Base-by-base conservation (phyloP, 2,113 vertebrate genomes). In the Herpailurus yagouaroundi region DNA sequence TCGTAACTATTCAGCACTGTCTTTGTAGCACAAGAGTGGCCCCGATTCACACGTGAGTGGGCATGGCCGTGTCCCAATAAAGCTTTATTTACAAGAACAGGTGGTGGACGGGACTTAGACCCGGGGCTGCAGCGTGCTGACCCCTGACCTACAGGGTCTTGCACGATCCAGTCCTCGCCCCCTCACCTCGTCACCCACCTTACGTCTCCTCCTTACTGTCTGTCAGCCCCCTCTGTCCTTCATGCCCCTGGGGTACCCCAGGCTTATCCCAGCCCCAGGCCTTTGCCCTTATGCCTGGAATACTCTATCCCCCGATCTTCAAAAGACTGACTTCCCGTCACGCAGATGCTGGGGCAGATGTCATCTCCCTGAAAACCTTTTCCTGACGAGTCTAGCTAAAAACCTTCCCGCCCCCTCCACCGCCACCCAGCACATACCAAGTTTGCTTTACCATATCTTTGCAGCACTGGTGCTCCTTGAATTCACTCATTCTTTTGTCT, bases 161-260 rank as follows among this genome's bases (percentile, higher is more conserved):
- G 9, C 1, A 0, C 3, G 1, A 7, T 1, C 23, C 36, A 0
- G 11, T 18, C n/a, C 19, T 48, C 31, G 4, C 15, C 5, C 45
- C 23, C 60, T 82, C 7, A 0, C n/a, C 41, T 25, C 12, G 0
- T 5, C 63, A 0, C 48, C 13, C 63, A 1, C 23, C 31, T 0
- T 10, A 45, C 45, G 1, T 16, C 33, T 8, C 74, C 14, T n/a
- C 50, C 38, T 21, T 6, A 18, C 38, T 38, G 55, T 57, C 45
- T 86, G 23, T 71, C 16, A 27, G 7, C 18, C 45, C 38, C 7
- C 29, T 48, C 11, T 10, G 55, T 64, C 73, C 25, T 74, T 7
- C 3, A 3, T 7, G 27, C 13, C 38, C 48, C 74, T 19, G 14
- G 23, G 0, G 12, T 5, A 9, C 1, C 27, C 21, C n/a, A 33